Evolutionary conservation across 2,888 invertebrate species (phyloP).

Genomic region (Pseudeuparius sepicola): DNA sequence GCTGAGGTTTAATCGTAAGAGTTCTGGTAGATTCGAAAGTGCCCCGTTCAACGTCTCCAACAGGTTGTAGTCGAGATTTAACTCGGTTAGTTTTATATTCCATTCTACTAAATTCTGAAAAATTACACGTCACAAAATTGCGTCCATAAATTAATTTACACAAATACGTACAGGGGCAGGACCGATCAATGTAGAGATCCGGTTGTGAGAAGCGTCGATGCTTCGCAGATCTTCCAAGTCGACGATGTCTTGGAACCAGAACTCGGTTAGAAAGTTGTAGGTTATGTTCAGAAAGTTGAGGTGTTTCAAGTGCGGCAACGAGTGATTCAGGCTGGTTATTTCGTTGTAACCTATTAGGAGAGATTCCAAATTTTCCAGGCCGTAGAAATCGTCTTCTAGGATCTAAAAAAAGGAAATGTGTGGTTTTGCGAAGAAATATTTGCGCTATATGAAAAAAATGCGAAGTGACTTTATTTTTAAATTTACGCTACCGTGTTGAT

Average conservation of each 20-base stretch:
- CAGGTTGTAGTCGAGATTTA: slow-evolving; percentile 65
- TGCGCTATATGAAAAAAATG: slow-evolving; percentile 6
- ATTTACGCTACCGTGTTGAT: slow-evolving; percentile 53
- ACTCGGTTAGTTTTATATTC: slow-evolving; percentile 60
- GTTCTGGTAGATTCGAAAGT: slow-evolving; percentile 62
- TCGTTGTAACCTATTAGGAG: slow-evolving; percentile 65
- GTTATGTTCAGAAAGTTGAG: slow-evolving; percentile 64
- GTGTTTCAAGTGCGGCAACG: slow-evolving; percentile 57
- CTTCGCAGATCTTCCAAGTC: slow-evolving; percentile 60
- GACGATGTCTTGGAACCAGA: slow-evolving; percentile 70
- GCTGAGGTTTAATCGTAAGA: slow-evolving; percentile 62
- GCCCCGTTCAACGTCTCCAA: slow-evolving; percentile 63
- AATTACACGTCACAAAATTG: slow-evolving; percentile 4
- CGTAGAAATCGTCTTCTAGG: slow-evolving; percentile 64
- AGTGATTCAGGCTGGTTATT: slow-evolving; percentile 60
- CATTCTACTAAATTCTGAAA: slow-evolving; percentile 66
- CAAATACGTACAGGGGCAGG: slow-evolving; percentile 51
- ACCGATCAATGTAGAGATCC: slow-evolving; percentile 55
- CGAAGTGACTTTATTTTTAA: slow-evolving; percentile 1
- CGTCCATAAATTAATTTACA: slow-evolving; percentile 1
- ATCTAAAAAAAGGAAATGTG: slow-evolving; percentile 40
- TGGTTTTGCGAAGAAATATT: not conserved
- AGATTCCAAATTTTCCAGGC: slow-evolving; percentile 57
- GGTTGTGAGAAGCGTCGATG: slow-evolving; percentile 69
- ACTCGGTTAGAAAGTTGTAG: slow-evolving; percentile 63